Percentiles rank a stretch among this genome's conserved stretches.
Evolutionary conservation across 2,797 vertebrate species (phyloP).

Genomic region (Urosaurus nigricauda): DNA sequence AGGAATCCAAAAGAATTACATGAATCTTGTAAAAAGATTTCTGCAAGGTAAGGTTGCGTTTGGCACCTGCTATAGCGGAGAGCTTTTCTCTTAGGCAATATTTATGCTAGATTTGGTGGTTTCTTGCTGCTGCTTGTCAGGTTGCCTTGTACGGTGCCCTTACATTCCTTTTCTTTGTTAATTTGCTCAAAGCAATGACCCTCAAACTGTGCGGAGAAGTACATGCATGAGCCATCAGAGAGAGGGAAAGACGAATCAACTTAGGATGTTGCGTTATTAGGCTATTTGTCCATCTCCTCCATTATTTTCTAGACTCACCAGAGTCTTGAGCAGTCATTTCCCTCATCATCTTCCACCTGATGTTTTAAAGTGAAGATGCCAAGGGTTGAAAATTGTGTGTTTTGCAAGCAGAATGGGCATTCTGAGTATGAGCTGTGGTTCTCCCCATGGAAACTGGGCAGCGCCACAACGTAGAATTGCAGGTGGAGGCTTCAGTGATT

Average conservation of each 20-base stretch:
- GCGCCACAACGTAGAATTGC: neutral
- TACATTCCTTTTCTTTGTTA: neutral
- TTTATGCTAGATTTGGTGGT: neutral
- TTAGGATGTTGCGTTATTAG: neutral
- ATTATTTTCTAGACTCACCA: neutral
- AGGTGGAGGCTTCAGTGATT: neutral
- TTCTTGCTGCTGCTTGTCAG: neutral
- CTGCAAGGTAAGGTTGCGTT: neutral
- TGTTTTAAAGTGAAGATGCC: neutral
- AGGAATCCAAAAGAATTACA: slow-evolving; percentile 2
- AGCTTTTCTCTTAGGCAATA: neutral
- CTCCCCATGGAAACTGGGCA: neutral
- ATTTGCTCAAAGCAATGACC: neutral
- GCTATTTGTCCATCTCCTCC: neutral
- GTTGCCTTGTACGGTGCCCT: neutral
- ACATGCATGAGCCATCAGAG: neutral
- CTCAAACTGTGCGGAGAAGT: neutral
- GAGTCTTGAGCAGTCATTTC: neutral
- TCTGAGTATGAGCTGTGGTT: neutral
- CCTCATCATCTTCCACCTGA: too few species aligned
- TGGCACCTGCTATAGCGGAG: neutral
- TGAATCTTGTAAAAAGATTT: slow-evolving; percentile 2
- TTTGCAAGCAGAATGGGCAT: neutral
- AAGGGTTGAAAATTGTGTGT: too few species aligned
- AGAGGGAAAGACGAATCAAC: neutral